Percentiles rank a stretch among this genome's conserved stretches.
Evolutionary conservation across 1,140 invertebrate genomes (phyloP).

Genomic region (Camponotus vicinus): DNA sequence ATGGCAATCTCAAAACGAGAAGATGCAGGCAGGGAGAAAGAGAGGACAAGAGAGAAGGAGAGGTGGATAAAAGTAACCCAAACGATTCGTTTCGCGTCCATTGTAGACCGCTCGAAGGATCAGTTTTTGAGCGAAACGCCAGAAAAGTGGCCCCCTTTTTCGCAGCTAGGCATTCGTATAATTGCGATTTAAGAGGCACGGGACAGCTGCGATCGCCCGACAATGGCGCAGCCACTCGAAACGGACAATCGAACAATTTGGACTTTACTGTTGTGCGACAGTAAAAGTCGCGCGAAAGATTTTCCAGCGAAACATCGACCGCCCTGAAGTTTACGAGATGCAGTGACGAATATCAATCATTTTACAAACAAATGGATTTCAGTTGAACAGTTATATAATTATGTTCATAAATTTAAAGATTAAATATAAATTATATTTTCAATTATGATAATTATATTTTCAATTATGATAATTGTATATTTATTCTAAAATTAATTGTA

Average conservation of each 20-base stretch:
- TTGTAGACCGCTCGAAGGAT: constrained; percentile 71
- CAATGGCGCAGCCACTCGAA: constrained; percentile 76
- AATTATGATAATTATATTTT: neutral
- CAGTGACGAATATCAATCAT: constrained; percentile 21
- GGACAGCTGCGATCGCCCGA: constrained; percentile 74
- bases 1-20: constrained; percentile 62
- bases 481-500: constrained; percentile 6
- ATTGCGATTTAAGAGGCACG: constrained; percentile 81
- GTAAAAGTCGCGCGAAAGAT: constrained; percentile 68
- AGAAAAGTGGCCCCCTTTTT: constrained; percentile 69
- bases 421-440: neutral
- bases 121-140: constrained; percentile 77
- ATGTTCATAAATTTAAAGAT: neutral
- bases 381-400: neutral
- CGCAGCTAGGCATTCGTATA: constrained; percentile 70
- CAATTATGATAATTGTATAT: constrained; percentile 9
- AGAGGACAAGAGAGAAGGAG: neutral
- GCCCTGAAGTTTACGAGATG: constrained; percentile 37
- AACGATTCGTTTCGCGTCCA: constrained; percentile 69
- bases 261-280: constrained; percentile 65
- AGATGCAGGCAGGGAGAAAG: constrained; percentile 4
- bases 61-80: constrained; percentile 65
- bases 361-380: neutral
- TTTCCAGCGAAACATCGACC: constrained; percentile 49
- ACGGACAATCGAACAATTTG: constrained; percentile 80